Evolutionary conservation across 2,113 vertebrate species (phyloP).

Genomic region (Ranitomeya variabilis): DNA sequence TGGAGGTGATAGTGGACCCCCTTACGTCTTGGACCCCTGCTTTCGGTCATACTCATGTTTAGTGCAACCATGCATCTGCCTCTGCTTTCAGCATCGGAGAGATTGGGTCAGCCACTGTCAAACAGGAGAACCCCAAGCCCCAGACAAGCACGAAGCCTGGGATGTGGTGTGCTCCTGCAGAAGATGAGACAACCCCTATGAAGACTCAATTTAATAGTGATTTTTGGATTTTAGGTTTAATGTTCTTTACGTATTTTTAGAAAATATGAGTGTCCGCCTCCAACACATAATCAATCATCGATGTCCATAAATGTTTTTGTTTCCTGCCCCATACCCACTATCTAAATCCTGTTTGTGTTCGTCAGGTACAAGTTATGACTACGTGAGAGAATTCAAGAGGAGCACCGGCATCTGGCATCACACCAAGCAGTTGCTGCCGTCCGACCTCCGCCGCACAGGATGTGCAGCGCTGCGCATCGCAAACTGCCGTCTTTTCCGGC

Average conservation of each 20-base stretch:
- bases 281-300: not conserved
- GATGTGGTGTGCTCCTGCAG: too few species aligned
- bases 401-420: slow-evolving; percentile 95
- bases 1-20: too few species aligned
- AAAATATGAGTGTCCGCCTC: too few species aligned
- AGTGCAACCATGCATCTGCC: too few species aligned
- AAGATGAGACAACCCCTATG: not conserved
- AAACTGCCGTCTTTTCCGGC: slow-evolving; percentile 95
- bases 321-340: not conserved
- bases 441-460: slow-evolving; percentile 87
- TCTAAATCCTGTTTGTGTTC: not conserved
- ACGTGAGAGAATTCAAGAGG: slow-evolving; percentile 92
- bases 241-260: too few species aligned
- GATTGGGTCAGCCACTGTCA: too few species aligned
- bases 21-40: too few species aligned
- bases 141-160: too few species aligned
- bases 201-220: not conserved
- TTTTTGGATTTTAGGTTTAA: too few species aligned
- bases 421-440: slow-evolving; percentile 85
- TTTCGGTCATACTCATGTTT: too few species aligned
- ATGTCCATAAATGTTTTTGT: not conserved
- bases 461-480: slow-evolving; percentile 90
- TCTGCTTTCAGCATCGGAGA: too few species aligned
- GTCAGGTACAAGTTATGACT: slow-evolving; percentile 91
- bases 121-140: too few species aligned